Evolutionary conservation across 53 echinoderm and acorn worm species (phyloP).

Genomic region (Luidia sarsii): DNA sequence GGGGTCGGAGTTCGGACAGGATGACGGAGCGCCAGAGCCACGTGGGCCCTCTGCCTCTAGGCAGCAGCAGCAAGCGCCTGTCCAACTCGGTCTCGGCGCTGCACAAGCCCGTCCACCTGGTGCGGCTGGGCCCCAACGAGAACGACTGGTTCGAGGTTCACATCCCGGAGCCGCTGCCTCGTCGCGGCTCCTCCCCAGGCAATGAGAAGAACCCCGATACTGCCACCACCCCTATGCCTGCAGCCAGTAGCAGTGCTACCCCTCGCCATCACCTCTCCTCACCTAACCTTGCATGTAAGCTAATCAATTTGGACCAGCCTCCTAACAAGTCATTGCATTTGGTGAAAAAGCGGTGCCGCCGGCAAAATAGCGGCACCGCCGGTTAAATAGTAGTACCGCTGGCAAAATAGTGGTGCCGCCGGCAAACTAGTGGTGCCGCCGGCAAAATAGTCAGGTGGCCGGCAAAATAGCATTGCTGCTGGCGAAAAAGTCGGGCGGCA

Average conservation of each 20-base stretch:
- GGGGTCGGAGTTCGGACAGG: slow-evolving; percentile 80
- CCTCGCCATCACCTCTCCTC: slow-evolving; percentile 93
- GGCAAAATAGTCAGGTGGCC: too few species aligned
- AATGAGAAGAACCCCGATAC: slow-evolving; percentile 60
- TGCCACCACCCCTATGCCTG: slow-evolving; percentile 16
- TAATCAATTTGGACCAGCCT: slow-evolving; percentile 6
- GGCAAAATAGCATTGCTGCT: too few species aligned
- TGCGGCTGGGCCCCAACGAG: slow-evolving; percentile 87
- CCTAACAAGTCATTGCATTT: too few species aligned
- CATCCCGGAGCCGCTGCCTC: slow-evolving; percentile 60
- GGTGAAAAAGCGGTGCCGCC: too few species aligned
- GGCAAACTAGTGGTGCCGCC: too few species aligned
- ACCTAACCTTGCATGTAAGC: slow-evolving; percentile 99
- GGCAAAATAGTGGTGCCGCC: too few species aligned
- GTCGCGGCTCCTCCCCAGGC: slow-evolving; percentile 80
- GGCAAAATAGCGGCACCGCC: too few species aligned
- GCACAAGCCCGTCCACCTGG: slow-evolving; percentile 82
- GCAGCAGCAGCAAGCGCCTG: slow-evolving; percentile 75
- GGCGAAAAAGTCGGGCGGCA: too few species aligned
- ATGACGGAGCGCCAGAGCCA: slow-evolving; percentile 58
- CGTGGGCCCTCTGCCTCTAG: slow-evolving; percentile 33
- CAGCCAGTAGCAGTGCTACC: slow-evolving; percentile 52
- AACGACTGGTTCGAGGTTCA: slow-evolving; percentile 99
- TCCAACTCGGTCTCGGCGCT: slow-evolving; percentile 87
- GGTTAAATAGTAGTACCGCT: too few species aligned